Percentiles rank a stretch among this genome's conserved stretches.
phyloP scores from a whole-genome alignment of 37 sponge, comb jelly and placozoan species.

The Ianthella basta region DNA sequence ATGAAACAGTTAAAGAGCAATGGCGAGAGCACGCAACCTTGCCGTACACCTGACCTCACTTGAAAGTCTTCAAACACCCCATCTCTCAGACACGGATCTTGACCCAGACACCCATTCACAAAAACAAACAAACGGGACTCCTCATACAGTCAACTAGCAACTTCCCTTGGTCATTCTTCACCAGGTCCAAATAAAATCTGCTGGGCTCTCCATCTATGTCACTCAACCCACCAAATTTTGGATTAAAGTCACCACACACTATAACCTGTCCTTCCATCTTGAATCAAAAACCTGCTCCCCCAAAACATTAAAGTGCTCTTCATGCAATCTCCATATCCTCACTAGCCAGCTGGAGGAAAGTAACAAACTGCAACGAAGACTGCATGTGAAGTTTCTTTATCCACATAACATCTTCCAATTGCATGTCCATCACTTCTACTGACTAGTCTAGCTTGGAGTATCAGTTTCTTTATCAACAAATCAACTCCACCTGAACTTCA shows the following conservation, averaged over 20 bases:
- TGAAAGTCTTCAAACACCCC: not conserved
- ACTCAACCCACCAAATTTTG: not conserved
- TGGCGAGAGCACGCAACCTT: no score
- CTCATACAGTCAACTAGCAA: not conserved
- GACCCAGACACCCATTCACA: not conserved
- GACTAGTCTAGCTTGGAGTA: not conserved
- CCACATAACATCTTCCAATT: not conserved
- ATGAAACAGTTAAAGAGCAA: no score
- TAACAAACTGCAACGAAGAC: conserved; percentile 6
- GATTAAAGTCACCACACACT: no score
- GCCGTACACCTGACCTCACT: no score
- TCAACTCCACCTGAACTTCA: conserved; percentile 1
- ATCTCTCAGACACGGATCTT: conserved; percentile 3
- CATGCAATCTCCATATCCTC: not conserved
- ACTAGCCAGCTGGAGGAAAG: conserved; percentile 11
- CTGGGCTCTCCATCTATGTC: not conserved
- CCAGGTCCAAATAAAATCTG: not conserved
- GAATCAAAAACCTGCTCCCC: not conserved
- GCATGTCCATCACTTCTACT: not conserved
- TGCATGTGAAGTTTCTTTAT: not conserved
- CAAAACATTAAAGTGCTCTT: conserved; percentile 5
- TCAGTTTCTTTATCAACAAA: not conserved
- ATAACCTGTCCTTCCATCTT: conserved; percentile 11
- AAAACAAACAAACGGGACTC: not conserved
- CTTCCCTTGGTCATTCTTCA: not conserved